phyloP scores from a whole-genome alignment of 2,113 vertebrate species.

The Dryoscopus gambensis region DNA sequence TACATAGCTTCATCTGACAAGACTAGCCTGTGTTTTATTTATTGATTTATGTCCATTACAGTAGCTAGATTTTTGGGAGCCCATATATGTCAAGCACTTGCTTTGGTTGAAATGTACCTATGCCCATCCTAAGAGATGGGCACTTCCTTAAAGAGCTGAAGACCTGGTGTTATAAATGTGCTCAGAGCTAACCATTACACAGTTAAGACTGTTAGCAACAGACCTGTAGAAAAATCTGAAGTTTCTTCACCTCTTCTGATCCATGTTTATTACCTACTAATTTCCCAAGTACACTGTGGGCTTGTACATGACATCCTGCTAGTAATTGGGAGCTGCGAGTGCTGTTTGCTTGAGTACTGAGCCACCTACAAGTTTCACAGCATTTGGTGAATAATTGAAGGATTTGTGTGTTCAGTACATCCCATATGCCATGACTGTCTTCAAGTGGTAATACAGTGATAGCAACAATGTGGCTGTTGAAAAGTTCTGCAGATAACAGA shows the following conservation, averaged over 20 bases:
- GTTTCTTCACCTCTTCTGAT: not conserved
- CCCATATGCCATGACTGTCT: slow-evolving; percentile 16
- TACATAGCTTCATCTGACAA: not conserved
- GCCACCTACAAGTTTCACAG: slow-evolving; percentile 41
- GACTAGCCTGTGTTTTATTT: not conserved
- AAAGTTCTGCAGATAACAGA: not conserved
- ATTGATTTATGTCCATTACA: not conserved
- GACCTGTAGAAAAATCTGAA: not conserved
- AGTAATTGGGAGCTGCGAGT: not conserved
- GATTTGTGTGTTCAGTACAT: not conserved
- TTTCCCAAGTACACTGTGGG: not conserved
- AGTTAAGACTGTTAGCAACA: not conserved
- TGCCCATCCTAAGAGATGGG: not conserved
- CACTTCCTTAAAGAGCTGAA: not conserved
- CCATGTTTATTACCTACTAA: not conserved
- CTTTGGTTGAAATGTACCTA: not conserved
- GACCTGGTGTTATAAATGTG: not conserved
- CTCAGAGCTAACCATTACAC: not conserved
- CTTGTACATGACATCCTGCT: not conserved
- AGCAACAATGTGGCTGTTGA: not conserved
- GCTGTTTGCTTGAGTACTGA: not conserved
- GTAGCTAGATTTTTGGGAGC: not conserved
- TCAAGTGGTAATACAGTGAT: not conserved
- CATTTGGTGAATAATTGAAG: slow-evolving; percentile 24
- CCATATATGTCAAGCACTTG: not conserved